Percentiles rank a stretch among this genome's conserved stretches.
Evolutionary conservation across 2,888 invertebrate species (phyloP).

Genomic region (Acanthosoma haemorrhoidale): DNA sequence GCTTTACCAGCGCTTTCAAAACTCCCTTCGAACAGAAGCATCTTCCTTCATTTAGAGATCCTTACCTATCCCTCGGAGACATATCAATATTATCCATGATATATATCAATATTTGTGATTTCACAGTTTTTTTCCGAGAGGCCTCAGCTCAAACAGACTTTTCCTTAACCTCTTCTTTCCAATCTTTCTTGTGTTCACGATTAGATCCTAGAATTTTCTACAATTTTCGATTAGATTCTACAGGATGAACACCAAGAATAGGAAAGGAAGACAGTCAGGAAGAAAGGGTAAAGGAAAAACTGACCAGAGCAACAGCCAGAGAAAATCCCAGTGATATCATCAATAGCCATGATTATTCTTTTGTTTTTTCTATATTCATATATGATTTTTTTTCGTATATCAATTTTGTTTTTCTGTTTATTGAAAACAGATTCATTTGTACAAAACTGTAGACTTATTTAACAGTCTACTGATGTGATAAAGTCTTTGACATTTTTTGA

Average conservation of each 20-base stretch:
- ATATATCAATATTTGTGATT: not conserved
- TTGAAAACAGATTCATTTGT: not conserved
- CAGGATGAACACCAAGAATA: no score
- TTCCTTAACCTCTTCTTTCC: no score
- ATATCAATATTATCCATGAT: no score
- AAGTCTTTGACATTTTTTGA: conserved; percentile 27
- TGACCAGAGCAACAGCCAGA: no score
- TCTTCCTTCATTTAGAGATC: not conserved
- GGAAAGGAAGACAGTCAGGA: no score
- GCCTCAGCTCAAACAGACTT: no score
- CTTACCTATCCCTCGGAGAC: no score
- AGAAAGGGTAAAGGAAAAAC: no score
- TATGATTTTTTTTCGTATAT: not conserved
- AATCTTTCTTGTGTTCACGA: no score
- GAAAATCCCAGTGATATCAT: not conserved
- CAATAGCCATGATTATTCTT: not conserved
- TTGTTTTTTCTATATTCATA: not conserved
- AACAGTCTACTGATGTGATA: conserved; percentile 13
- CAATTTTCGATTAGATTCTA: no score
- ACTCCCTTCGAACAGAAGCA: not conserved
- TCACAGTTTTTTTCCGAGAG: not conserved
- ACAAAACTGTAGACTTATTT: conserved; percentile 1
- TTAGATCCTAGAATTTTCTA: no score
- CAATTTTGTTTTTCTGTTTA: not conserved
- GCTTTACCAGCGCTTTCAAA: conserved; percentile 2